Evolutionary conservation across 1,140 invertebrate genomes (phyloP).

Genomic region (Cotesia typhae): DNA sequence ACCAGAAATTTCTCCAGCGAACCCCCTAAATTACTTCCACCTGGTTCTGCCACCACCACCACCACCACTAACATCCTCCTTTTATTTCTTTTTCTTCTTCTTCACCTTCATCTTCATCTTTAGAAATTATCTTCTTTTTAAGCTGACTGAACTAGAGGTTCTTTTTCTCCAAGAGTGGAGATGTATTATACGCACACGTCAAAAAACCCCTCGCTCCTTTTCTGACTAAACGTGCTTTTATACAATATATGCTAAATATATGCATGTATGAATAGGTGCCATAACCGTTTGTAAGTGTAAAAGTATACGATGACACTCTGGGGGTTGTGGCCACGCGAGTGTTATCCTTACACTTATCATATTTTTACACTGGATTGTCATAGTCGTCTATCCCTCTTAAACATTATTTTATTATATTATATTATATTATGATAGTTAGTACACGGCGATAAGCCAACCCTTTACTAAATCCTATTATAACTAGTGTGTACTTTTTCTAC

Average conservation of each 20-base stretch:
- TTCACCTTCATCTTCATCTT: no score
- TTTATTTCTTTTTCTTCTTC: not conserved
- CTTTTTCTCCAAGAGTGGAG: no score
- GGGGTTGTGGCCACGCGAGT: conserved; percentile 18
- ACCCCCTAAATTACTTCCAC: not conserved
- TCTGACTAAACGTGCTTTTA: no score
- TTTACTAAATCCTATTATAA: conserved; percentile 21
- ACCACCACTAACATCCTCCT: not conserved
- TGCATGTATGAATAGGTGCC: not conserved
- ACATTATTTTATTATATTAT: not conserved
- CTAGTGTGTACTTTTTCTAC: not conserved
- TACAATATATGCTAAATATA: no score
- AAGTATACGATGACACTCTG: conserved; percentile 6
- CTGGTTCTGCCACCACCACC: not conserved
- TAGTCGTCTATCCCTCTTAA: not conserved
- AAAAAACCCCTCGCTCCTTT: no score
- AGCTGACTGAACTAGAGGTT: no score
- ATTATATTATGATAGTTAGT: not conserved
- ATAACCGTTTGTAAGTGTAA: no score
- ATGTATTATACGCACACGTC: no score
- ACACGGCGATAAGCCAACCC: conserved; percentile 3
- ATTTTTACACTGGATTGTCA: not conserved
- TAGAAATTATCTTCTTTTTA: no score
- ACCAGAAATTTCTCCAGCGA: conserved; percentile 12
- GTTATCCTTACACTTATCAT: conserved; percentile 2